Percentiles rank a stretch among this genome's conserved stretches.
Evolutionary conservation across 2,113 vertebrate species (phyloP).

Genomic region (Leuciscus idus): DNA sequence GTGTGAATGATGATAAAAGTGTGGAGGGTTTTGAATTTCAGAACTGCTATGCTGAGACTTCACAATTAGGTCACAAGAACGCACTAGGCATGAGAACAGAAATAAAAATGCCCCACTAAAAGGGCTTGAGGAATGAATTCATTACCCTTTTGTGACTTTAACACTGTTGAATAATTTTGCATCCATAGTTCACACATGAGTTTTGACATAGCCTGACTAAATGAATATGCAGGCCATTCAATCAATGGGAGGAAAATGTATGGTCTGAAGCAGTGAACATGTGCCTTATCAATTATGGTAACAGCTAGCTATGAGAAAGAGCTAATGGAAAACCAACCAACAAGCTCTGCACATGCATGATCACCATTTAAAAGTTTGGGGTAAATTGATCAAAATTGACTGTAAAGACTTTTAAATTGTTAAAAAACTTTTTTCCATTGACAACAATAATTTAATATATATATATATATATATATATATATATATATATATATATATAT

Average conservation of each 20-base stretch:
- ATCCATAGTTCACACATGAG: not conserved
- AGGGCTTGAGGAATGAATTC: constrained; percentile 26
- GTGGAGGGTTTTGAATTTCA: constrained; percentile 31
- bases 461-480: too few species aligned
- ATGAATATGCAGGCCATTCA: not conserved
- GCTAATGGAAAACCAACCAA: not conserved
- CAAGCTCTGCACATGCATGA: not conserved
- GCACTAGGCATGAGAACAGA: constrained; percentile 29
- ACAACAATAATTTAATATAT: too few species aligned
- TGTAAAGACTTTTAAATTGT: not conserved
- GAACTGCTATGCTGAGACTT: constrained; percentile 29
- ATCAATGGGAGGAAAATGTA: not conserved
- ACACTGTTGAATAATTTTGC: constrained; percentile 55
- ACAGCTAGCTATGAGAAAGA: not conserved
- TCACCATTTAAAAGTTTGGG: not conserved
- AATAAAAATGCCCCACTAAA: constrained; percentile 35
- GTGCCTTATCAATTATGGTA: not conserved
- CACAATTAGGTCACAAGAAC: constrained; percentile 40
- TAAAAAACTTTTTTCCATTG: not conserved
- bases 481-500: too few species aligned
- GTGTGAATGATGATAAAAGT: constrained; percentile 36
- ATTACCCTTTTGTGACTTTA: constrained; percentile 23
- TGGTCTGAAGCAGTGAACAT: not conserved
- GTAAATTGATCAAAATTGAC: not conserved
- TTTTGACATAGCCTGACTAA: not conserved